Conservation (phyloP, 2,797 vertebrate genomes). For the Lycodopsis pacificus region DNA sequence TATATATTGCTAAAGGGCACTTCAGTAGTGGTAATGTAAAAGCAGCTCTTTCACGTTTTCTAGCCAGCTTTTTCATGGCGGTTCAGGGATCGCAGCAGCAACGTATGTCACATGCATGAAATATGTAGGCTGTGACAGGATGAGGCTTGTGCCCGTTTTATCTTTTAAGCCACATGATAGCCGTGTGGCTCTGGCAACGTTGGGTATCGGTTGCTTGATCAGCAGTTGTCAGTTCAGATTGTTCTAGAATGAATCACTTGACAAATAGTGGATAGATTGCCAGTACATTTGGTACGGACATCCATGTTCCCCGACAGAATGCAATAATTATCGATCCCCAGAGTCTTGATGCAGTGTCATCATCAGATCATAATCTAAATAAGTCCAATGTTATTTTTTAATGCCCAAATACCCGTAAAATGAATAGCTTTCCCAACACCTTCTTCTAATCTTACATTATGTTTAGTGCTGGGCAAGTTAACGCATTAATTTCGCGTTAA, state of each 20-base stretch:
- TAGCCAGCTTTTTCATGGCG: too few species aligned
- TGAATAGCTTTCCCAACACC: not conserved
- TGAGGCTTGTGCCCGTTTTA: too few species aligned
- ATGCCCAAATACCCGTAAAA: not conserved
- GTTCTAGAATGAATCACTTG: not conserved
- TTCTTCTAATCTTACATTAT: not conserved
- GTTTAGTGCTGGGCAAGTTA: not conserved
- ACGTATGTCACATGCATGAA: too few species aligned
- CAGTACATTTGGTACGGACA: not conserved
- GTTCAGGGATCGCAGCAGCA: too few species aligned
- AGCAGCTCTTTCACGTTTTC: too few species aligned
- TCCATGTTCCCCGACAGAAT: too few species aligned
- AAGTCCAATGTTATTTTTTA: not conserved
- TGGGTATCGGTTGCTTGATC: too few species aligned
- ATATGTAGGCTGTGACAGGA: too few species aligned
- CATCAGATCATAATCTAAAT: not conserved
- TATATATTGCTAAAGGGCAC: too few species aligned
- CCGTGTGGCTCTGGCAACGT: not conserved
- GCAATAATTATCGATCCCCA: not conserved
- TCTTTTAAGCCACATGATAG: not conserved
- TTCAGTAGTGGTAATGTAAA: too few species aligned
- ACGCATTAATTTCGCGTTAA: too few species aligned
- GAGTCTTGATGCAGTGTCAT: not conserved
- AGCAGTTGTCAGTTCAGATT: not conserved
- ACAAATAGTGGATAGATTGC: not conserved